A percentile compares a stretch with the other conserved stretches of the same genome.
Conservation (phyloP, 2,797 vertebrate species). For the Manis javanica region DNA sequence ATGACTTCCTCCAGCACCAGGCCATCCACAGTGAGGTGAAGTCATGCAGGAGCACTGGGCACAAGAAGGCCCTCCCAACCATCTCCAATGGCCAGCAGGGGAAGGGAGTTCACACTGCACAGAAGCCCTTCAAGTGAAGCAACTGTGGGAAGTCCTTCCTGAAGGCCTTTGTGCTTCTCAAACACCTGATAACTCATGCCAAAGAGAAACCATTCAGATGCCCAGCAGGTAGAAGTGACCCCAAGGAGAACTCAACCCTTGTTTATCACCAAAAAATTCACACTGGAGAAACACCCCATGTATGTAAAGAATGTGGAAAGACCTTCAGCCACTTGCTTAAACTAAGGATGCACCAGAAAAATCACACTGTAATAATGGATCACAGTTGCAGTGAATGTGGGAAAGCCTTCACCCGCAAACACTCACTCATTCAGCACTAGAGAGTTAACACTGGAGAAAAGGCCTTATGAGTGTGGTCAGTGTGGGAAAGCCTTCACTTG, state of each 20-base stretch:
- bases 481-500: slow-evolving; percentile 66
- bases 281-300: slow-evolving; percentile 1
- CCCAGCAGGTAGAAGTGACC: neutral
- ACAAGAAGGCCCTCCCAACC: neutral
- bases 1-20: neutral
- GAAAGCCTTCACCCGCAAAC: slow-evolving; percentile 56
- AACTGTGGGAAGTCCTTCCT: neutral
- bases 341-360: neutral
- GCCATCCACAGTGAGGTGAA: neutral
- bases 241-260: neutral
- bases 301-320: neutral
- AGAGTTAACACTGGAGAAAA: slow-evolving; percentile 67
- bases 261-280: neutral
- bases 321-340: neutral
- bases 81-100: neutral
- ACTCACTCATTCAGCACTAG: slow-evolving; percentile 50
- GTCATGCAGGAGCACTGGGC: neutral
- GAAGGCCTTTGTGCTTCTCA: neutral
- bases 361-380: slow-evolving; percentile 4
- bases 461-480: slow-evolving; percentile 41
- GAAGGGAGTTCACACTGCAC: neutral
- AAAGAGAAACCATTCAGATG: neutral
- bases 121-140: slow-evolving; percentile 49
- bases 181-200: neutral
- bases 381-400: slow-evolving; percentile 50